These are phyloP conservation scores for Drosophila sturtevanti DNA, from an alignment of 1,140 invertebrate species.

Conservation along the genomic window DNA sequence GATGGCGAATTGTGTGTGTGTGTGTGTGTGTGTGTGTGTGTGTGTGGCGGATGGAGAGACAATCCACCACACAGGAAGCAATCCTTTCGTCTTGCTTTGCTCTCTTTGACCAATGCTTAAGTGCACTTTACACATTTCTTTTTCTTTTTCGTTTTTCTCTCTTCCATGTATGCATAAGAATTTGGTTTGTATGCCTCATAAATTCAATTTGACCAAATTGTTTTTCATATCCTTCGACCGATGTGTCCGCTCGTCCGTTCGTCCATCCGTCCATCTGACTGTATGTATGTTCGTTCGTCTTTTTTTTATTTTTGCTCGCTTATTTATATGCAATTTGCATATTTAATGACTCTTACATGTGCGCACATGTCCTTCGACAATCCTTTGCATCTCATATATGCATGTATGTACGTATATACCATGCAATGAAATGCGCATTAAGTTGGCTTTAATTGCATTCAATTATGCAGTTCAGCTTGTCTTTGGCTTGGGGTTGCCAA, in stretches of 20 bases:
- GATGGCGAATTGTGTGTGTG: neutral
- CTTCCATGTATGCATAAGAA: constrained; percentile 21
- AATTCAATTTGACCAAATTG: constrained; percentile 75
- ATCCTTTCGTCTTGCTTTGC: constrained; percentile 45
- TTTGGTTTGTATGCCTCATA: constrained; percentile 55
- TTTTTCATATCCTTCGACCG: constrained; percentile 51
- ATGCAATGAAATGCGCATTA: constrained; percentile 72
- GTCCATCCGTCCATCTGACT: too few relatives aligned
- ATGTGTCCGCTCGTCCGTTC: too few relatives aligned
- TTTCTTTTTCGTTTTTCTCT: constrained; percentile 34
- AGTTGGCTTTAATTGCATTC: constrained; percentile 78
- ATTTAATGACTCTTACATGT: constrained; percentile 77
- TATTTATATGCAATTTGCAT: constrained; percentile 71
- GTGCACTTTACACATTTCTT: constrained; percentile 77
- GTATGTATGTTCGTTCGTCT: constrained; percentile 16
- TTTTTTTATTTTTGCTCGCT: constrained; percentile 18
- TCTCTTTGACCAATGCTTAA: constrained; percentile 56
- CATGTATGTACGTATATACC: neutral
- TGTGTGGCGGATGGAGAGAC: neutral
- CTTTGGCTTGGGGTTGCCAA: neutral
- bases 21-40: neutral
- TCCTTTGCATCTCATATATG: constrained; percentile 24
- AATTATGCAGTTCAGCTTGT: constrained; percentile 63
- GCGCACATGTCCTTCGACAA: constrained; percentile 40
- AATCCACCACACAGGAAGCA: constrained; percentile 42